phyloP scores from a whole-genome alignment of 2,888 invertebrate species.

The Macaria liturata region DNA sequence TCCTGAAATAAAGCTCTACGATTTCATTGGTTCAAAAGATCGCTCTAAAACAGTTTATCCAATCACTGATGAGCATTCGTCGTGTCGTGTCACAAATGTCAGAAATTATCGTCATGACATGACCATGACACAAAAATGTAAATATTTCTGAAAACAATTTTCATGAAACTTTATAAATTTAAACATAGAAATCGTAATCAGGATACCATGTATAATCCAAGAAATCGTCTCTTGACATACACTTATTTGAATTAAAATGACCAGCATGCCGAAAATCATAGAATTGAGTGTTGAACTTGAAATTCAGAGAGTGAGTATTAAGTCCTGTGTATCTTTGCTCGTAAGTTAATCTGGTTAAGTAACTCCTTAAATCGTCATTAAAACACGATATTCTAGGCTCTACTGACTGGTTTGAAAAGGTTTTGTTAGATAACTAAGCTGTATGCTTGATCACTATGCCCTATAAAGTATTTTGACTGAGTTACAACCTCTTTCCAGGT shows the following conservation, averaged over 20 bases:
- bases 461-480: too few species aligned
- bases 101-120: not conserved
- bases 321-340: not conserved
- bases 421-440: too few species aligned
- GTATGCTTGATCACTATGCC: too few species aligned
- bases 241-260: conserved; percentile 20
- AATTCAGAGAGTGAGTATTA: conserved; percentile 76
- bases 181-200: conserved; percentile 1
- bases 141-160: conserved; percentile 23
- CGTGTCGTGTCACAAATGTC: conserved; percentile 1
- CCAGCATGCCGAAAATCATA: conserved; percentile 80
- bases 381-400: too few species aligned
- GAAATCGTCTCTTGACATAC: conserved; percentile 9
- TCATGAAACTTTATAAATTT: conserved; percentile 8
- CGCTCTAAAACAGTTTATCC: too few species aligned
- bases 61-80: not conserved
- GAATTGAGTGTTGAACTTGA: conserved; percentile 83
- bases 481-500: conserved; percentile 71
- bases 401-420: too few species aligned
- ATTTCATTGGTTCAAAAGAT: too few species aligned
- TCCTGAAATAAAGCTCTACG: too few species aligned
- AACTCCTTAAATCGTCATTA: too few species aligned
- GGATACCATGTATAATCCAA: conserved; percentile 13
- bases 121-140: conserved; percentile 24
- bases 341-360: too few species aligned